phyloP scores from a whole-genome alignment of 1,140 invertebrate species.

The Babylonia areolata region DNA sequence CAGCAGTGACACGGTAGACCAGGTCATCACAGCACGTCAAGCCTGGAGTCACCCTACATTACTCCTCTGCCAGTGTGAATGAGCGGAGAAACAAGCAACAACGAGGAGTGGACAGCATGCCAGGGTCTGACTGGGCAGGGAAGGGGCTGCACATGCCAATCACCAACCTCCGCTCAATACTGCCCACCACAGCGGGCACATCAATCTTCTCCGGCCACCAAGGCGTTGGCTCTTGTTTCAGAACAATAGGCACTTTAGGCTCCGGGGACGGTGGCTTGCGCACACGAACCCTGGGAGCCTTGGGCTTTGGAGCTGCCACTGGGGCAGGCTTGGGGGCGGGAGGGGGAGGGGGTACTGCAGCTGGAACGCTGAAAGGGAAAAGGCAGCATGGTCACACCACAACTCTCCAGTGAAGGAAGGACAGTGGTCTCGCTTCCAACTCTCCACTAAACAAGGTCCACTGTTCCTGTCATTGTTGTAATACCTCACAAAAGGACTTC shows the following conservation, averaged over 20 bases:
- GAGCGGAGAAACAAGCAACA: not conserved
- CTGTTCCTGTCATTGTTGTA: too few relatives aligned
- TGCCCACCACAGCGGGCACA: conserved; percentile 49
- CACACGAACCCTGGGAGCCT: conserved; percentile 47
- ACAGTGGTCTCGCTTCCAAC: too few relatives aligned
- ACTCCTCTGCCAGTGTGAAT: not conserved
- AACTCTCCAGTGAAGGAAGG: too few relatives aligned
- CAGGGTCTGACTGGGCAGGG: not conserved
- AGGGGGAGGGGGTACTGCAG: not conserved
- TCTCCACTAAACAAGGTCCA: too few relatives aligned
- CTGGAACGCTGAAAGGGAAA: too few relatives aligned
- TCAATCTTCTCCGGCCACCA: conserved; percentile 57
- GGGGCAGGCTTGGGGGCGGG: conserved; percentile 21
- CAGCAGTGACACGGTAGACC: not conserved
- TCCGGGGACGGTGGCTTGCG: conserved; percentile 46
- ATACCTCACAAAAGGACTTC: too few relatives aligned
- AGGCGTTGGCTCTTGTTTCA: conserved; percentile 45
- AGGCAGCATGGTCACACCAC: too few relatives aligned
- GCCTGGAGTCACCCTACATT: not conserved
- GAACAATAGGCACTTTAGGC: conserved; percentile 49
- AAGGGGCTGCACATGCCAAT: not conserved
- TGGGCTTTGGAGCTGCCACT: conserved; percentile 40
- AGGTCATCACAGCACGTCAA: not conserved
- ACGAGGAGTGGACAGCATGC: not conserved
- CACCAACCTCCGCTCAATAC: conserved; percentile 44